phyloP scores from a whole-genome alignment of 2,888 invertebrate species.

The Euplexia lucipara region DNA sequence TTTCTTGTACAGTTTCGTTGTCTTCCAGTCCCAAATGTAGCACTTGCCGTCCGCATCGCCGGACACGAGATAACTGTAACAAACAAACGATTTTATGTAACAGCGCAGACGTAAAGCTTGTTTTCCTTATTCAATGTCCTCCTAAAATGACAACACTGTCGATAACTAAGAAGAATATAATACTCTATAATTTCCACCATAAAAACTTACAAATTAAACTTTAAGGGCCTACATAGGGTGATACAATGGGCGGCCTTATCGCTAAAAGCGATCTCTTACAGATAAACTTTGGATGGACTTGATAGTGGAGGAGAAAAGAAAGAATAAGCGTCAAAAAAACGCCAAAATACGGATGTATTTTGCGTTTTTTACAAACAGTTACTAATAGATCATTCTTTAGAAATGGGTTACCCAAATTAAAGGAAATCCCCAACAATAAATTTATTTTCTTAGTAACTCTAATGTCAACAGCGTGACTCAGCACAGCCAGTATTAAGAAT shows the following conservation, averaged over 20 bases:
- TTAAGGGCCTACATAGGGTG: no score
- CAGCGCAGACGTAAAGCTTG: neutral
- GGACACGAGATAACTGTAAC: constrained; percentile 97
- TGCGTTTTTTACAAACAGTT: no score
- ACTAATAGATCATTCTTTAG: neutral
- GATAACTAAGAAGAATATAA: no score
- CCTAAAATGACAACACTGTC: constrained; percentile 11
- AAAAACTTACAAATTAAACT: no score
- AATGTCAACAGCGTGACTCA: constrained; percentile 9
- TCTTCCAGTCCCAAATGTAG: constrained; percentile 99
- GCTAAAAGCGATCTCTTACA: no score
- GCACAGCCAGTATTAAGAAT: constrained; percentile 1
- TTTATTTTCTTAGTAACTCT: constrained; percentile 2
- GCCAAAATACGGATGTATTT: neutral
- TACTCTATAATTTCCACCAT: no score
- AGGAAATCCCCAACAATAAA: neutral
- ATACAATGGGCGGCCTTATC: no score
- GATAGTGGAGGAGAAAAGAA: no score
- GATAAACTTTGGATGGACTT: no score
- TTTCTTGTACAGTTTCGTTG: constrained; percentile 99
- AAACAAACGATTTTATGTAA: constrained; percentile 60
- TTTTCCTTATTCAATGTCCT: constrained; percentile 11
- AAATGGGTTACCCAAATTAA: constrained; percentile 3
- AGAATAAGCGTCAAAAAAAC: no score
- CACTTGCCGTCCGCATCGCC: constrained; percentile 99